Percentiles rank a stretch among this genome's conserved stretches.
phyloP scores from a whole-genome alignment of 2,113 vertebrate genomes.

The Cercocebus atys region DNA sequence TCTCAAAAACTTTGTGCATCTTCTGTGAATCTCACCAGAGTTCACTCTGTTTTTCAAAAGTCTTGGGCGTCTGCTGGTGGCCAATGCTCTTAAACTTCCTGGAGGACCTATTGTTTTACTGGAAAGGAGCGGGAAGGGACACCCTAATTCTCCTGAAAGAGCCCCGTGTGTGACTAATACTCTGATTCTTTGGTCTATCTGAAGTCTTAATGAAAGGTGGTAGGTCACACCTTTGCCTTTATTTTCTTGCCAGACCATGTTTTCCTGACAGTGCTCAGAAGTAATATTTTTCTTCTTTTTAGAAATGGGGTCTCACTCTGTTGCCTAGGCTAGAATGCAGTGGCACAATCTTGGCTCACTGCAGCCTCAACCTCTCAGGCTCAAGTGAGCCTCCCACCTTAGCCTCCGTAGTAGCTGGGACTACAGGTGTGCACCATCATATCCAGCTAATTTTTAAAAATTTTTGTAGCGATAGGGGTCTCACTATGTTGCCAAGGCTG shows the following conservation, averaged over 20 bases:
- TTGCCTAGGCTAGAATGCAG: too few relatives aligned
- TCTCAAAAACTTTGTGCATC: background rate
- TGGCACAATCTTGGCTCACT: too few relatives aligned
- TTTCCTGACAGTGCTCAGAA: background rate
- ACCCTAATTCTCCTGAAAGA: background rate
- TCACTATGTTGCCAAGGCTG: too few relatives aligned
- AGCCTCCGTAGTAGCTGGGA: too few relatives aligned
- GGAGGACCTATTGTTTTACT: background rate
- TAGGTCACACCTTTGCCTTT: background rate
- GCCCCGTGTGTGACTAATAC: background rate
- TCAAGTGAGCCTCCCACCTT: too few relatives aligned
- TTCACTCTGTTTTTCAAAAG: background rate
- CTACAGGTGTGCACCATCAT: too few relatives aligned
- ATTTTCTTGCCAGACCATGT: background rate
- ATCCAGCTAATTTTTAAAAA: too few relatives aligned
- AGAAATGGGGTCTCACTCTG: too few relatives aligned
- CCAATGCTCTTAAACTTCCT: background rate
- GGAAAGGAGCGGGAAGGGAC: background rate
- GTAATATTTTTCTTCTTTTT: background rate
- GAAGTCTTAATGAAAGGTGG: background rate
- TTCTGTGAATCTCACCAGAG: background rate
- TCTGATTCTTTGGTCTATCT: background rate
- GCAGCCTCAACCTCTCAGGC: too few relatives aligned
- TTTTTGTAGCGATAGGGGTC: too few relatives aligned
- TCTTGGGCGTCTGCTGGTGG: background rate